These are phyloP conservation scores for Tachuris rubrigastra DNA, from an alignment of 2,113 vertebrate species.

Conservation along the genomic window DNA sequence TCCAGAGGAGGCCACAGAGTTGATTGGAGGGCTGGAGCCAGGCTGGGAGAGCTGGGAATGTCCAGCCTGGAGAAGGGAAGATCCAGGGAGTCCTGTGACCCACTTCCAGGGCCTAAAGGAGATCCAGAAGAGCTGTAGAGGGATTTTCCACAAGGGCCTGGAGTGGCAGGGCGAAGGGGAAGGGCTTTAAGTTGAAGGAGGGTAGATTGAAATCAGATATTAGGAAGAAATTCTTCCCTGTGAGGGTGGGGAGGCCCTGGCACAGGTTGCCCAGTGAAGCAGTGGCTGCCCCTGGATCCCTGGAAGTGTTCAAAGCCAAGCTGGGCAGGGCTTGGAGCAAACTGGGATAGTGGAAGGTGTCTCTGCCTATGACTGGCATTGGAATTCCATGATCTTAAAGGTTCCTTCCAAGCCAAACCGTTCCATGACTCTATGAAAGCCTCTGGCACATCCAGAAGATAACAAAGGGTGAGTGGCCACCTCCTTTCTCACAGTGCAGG, in stretches of 20 bases:
- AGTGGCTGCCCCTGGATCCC: neutral
- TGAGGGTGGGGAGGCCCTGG: fast-evolving
- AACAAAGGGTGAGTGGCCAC: neutral
- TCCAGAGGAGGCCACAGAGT: neutral
- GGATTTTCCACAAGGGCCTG: fast-evolving
- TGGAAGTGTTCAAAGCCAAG: neutral
- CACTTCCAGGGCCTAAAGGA: neutral
- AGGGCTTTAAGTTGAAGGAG: neutral
- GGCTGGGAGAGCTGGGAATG: neutral
- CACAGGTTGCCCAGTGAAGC: fast-evolving
- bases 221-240: neutral
- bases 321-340: neutral
- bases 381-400: neutral
- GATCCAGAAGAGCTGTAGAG: neutral
- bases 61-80: neutral
- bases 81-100: fast-evolving
- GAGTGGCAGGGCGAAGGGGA: neutral
- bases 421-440: neutral
- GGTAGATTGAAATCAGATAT: fast-evolving
- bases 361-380: neutral
- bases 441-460: neutral
- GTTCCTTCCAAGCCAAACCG: neutral
- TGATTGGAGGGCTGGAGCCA: neutral
- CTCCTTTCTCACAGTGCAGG: neutral
- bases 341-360: fast-evolving